Evolutionary conservation across 2,888 invertebrate species (phyloP).

Genomic region (Mythimna lalbum): DNA sequence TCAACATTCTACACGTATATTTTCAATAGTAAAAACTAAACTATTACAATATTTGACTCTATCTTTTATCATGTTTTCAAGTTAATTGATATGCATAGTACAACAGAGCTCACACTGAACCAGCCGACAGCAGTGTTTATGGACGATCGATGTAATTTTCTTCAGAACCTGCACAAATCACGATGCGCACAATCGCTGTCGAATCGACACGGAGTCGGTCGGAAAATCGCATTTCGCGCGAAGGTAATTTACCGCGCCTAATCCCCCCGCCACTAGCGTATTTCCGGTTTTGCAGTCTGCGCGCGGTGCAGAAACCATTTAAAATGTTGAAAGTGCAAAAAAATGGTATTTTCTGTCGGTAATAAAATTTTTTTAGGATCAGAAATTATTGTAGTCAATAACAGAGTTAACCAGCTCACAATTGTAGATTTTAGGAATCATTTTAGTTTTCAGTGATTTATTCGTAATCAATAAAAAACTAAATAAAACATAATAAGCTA

Average conservation of each 20-base stretch:
- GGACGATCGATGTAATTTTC: slow-evolving; percentile 66
- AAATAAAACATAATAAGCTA: too few relatives aligned
- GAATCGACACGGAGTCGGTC: slow-evolving; percentile 40
- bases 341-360: neutral
- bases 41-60: neutral
- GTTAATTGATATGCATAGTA: slow-evolving; percentile 49
- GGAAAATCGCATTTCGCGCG: slow-evolving; percentile 61
- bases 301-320: neutral
- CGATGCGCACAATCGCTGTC: slow-evolving; percentile 72
- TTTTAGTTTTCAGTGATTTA: neutral
- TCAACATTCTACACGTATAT: slow-evolving; percentile 22
- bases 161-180: slow-evolving; percentile 48
- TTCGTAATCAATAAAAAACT: neutral
- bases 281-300: slow-evolving; percentile 40
- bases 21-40: slow-evolving; percentile 8
- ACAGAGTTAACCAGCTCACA: too few relatives aligned
- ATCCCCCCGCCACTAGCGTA: slow-evolving; percentile 16
- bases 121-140: slow-evolving; percentile 38
- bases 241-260: slow-evolving; percentile 44
- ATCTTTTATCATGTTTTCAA: slow-evolving; percentile 23
- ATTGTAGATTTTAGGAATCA: neutral
- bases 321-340: slow-evolving; percentile 9
- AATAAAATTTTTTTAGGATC: too few relatives aligned
- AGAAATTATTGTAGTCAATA: too few relatives aligned
- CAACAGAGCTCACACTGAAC: slow-evolving; percentile 36